These are phyloP conservation scores for Syritta pipiens DNA, from an alignment of 2,888 invertebrate species.

Conservation along the genomic window DNA sequence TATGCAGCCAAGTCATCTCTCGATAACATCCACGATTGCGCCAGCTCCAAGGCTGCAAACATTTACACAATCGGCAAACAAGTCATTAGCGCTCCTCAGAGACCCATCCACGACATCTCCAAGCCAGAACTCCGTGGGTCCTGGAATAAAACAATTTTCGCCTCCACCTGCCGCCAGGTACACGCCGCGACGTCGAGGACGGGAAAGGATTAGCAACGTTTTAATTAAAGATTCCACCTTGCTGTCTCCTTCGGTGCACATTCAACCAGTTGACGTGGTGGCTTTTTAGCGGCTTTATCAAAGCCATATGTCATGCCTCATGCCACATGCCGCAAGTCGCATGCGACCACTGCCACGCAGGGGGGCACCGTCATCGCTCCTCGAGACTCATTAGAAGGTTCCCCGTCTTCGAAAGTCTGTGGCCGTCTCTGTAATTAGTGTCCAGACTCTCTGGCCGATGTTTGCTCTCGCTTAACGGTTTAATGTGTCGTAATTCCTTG, in stretches of 20 bases:
- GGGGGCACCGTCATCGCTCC: constrained; percentile 43
- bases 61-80: constrained; percentile 60
- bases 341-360: background rate
- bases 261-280: constrained; percentile 36
- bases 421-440: constrained; percentile 57
- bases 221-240: constrained; percentile 64
- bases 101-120: constrained; percentile 2
- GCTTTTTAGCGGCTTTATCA: constrained; percentile 53
- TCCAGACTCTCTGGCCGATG: constrained; percentile 41
- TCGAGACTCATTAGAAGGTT: constrained; percentile 38
- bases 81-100: constrained; percentile 61
- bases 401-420: constrained; percentile 4
- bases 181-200: background rate
- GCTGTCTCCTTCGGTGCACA: constrained; percentile 36
- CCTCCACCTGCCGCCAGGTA: constrained; percentile 32
- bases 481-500: constrained; percentile 58
- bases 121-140: background rate
- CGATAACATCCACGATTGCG: constrained; percentile 48
- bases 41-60: constrained; percentile 44
- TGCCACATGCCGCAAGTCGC: constrained; percentile 21
- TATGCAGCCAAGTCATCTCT: constrained; percentile 19
- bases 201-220: constrained; percentile 37
- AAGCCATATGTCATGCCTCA: constrained; percentile 49
- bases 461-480: constrained; percentile 63
- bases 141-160: constrained; percentile 50